These are phyloP conservation scores for Callaeas wilsoni DNA, from an alignment of 2,113 vertebrate species.

Conservation along the genomic window DNA sequence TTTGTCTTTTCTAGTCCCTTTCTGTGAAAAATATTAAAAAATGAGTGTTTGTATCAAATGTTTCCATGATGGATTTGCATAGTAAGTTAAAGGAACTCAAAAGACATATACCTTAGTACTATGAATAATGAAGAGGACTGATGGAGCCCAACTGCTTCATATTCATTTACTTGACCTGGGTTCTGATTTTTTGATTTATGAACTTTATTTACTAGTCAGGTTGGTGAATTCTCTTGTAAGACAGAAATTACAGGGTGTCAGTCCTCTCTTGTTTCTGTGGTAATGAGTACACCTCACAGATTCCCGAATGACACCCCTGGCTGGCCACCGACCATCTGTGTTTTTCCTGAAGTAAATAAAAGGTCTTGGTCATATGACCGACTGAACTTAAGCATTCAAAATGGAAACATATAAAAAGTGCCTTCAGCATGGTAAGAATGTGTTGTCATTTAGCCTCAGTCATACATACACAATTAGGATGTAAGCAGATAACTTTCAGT, in stretches of 20 bases:
- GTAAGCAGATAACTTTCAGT: not conserved
- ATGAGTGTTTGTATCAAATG: not conserved
- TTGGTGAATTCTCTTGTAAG: slow-evolving; percentile 61
- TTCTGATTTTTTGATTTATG: slow-evolving; percentile 61
- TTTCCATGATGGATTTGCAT: not conserved
- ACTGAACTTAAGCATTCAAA: not conserved
- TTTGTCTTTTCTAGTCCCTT: slow-evolving; percentile 29
- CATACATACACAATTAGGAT: not conserved
- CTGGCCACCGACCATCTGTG: slow-evolving; percentile 52
- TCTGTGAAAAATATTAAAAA: slow-evolving; percentile 49
- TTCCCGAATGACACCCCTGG: slow-evolving; percentile 62
- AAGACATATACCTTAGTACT: not conserved
- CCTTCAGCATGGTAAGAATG: not conserved
- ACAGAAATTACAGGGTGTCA: slow-evolving; percentile 60
- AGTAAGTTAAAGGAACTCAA: not conserved
- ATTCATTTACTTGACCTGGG: slow-evolving; percentile 48
- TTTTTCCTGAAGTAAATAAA: slow-evolving; percentile 58
- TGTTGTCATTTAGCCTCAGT: not conserved
- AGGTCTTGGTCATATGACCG: not conserved
- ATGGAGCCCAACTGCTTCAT: not conserved
- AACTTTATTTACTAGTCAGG: slow-evolving; percentile 53
- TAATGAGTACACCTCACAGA: slow-evolving; percentile 43
- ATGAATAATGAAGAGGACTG: not conserved
- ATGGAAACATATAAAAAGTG: not conserved
- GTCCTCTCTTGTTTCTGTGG: slow-evolving; percentile 59